Base-by-base conservation (phyloP, 2,797 vertebrate species). In the Crocidura indochinensis region DNA sequence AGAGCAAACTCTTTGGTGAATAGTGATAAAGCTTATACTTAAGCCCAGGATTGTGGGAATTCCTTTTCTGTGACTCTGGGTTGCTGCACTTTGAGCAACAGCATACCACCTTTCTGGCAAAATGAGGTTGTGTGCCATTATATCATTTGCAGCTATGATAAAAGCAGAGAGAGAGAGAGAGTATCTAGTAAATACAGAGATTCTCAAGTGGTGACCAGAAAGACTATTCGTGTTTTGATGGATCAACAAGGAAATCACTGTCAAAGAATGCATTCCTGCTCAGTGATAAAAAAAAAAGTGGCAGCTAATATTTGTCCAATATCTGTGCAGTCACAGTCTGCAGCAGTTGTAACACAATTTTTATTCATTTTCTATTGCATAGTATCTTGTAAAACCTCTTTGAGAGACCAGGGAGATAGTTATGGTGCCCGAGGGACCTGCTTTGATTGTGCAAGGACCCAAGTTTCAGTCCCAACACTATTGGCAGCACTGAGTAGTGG, bases 41-140 rank as follows among this genome's bases (percentile, higher is more conserved):
- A 26, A 71, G 4, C 11, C 6, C 26, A 38, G 64, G 31, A 3
- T 11, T 67, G 0, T 10, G 0, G 8, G 74, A 67, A 3, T 29
- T 24, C 49, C 10, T 2, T 8, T 14, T 68, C 51, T 46, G 5
- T 90, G 31, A 10, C 14, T 26, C n/a, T 62, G 71, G 56, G 29
- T 27, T 31, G 6, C 0, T 76, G 0, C 0, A 12, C 62, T 38
- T 68, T 0, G 9, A 2, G 3, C 8, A 17, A 6, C 8, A 20
- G 29, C 51, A 62, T n/a, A 15, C 71, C 17, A 27, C 4, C 6
- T 72, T 74, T n/a, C 38, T 38, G 24, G 6, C 26, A 26, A 87
- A 49, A 46, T 46, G 9, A 14, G 67, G 56, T 4, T 3, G 10
- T 60, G 29, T 20, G 17, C 27, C 29, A 20, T 69, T 83, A 80